Evolutionary conservation across 2,888 invertebrate species (phyloP).

Genomic region (Drosophila histrio): DNA sequence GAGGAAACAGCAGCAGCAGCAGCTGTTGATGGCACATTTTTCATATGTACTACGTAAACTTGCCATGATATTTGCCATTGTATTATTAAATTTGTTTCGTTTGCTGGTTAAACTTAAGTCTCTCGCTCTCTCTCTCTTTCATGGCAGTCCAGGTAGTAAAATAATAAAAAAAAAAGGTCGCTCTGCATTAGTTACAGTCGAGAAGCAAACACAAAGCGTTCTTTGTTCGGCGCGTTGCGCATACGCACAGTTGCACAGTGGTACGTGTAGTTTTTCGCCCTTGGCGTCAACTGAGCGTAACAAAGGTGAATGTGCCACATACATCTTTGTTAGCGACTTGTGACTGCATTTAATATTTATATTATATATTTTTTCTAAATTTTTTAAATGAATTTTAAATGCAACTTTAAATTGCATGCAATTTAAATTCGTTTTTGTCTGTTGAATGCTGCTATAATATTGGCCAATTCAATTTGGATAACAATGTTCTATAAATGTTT

Average conservation of each 20-base stretch:
- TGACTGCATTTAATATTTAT: conserved; percentile 2
- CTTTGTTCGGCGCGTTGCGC: conserved; percentile 52
- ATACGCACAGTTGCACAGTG: conserved; percentile 67
- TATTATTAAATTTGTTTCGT: conserved; percentile 1
- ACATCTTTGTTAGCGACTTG: not conserved
- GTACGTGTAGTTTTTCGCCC: conserved; percentile 40
- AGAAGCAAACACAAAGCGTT: conserved; percentile 53
- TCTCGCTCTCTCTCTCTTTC: conserved; percentile 18
- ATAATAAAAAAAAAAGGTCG: conserved; percentile 43
- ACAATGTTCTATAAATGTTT: not conserved
- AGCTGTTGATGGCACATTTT: not conserved
- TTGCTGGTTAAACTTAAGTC: not conserved
- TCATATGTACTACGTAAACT: not conserved
- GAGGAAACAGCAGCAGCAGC: not conserved
- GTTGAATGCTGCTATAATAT: not conserved
- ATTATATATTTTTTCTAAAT: not conserved
- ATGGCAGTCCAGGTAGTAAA: conserved; percentile 14
- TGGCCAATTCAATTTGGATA: conserved; percentile 6
- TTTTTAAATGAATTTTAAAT: no score
- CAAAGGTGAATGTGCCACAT: not conserved
- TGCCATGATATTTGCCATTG: not conserved
- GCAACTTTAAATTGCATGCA: not conserved
- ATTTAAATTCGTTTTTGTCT: not conserved
- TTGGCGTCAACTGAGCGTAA: conserved; percentile 33
- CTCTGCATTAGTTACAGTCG: conserved; percentile 64